Conservation (phyloP, 2,797 vertebrate genomes). For the Euphonia xanthogaster region DNA sequence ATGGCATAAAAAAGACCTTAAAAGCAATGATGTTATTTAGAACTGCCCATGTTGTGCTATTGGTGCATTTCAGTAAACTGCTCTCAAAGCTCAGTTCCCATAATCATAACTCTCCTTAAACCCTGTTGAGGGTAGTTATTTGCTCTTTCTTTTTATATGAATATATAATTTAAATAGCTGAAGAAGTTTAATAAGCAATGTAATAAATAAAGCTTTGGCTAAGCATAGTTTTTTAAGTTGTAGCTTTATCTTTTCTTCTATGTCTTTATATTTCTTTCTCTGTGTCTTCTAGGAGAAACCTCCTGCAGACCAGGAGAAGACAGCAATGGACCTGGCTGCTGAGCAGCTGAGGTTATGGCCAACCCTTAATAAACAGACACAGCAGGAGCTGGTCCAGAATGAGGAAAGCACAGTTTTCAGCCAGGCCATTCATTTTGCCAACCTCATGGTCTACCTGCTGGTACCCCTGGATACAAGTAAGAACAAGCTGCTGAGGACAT, state of each 20-base stretch:
- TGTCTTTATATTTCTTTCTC: background rate
- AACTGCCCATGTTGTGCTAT: background rate
- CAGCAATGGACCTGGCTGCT: slow-evolving; percentile 95
- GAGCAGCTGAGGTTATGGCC: slow-evolving; percentile 92
- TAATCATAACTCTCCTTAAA: background rate
- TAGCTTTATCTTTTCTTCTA: background rate
- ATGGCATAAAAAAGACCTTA: background rate
- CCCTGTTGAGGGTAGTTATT: background rate
- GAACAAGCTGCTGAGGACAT: slow-evolving; percentile 89
- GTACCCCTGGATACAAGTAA: slow-evolving; percentile 95
- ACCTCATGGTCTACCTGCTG: slow-evolving; percentile 96
- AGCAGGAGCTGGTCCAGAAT: slow-evolving; percentile 91
- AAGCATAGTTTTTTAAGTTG: background rate
- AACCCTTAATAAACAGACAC: slow-evolving; percentile 85
- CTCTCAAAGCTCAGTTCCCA: background rate
- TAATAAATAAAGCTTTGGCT: background rate
- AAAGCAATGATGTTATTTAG: background rate
- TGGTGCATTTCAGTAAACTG: background rate
- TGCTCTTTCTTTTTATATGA: background rate
- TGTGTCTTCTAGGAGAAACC: slow-evolving; percentile 72
- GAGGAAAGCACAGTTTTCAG: slow-evolving; percentile 98
- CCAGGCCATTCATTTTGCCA: slow-evolving; percentile 98
- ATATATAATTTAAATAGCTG: background rate
- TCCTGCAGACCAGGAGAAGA: slow-evolving; percentile 79
- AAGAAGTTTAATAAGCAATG: background rate